These are phyloP conservation scores for Chaetura pelagica DNA, from an alignment of 2,113 vertebrate genomes.

Conservation along the genomic window DNA sequence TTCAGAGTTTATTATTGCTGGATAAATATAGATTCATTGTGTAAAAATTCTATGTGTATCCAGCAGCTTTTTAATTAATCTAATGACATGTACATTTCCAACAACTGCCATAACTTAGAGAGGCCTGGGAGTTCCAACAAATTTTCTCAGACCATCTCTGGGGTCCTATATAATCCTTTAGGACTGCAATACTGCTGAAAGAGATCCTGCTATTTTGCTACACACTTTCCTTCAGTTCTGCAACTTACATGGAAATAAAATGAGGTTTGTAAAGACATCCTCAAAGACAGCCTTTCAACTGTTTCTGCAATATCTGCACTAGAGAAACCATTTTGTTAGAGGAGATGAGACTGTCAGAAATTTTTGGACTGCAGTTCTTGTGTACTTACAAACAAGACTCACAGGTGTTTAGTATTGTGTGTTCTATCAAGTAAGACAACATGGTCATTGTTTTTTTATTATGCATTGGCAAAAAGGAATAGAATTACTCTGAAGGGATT, in stretches of 20 bases:
- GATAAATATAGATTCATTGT: not conserved
- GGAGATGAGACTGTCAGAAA: not conserved
- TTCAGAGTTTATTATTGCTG: not conserved
- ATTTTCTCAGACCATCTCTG: not conserved
- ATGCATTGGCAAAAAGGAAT: not conserved
- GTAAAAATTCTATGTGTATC: not conserved
- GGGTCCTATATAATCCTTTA: not conserved
- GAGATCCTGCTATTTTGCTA: not conserved
- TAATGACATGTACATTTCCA: not conserved
- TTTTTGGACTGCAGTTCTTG: not conserved
- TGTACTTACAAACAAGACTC: not conserved
- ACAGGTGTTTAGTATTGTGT: not conserved
- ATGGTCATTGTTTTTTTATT: not conserved
- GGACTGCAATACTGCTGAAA: not conserved
- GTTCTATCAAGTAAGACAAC: not conserved
- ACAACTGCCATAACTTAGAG: not conserved
- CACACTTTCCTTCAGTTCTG: not conserved
- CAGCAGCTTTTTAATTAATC: not conserved
- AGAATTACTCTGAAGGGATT: not conserved
- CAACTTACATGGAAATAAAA: not conserved
- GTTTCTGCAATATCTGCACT: not conserved
- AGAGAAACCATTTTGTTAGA: not conserved
- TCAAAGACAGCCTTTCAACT: not conserved
- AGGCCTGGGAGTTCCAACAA: not conserved
- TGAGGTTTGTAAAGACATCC: not conserved